A percentile compares a stretch with the other conserved stretches of the same genome.
These are phyloP conservation scores for Echinometra lucunter DNA, from an alignment of 53 echinoderm and acorn worm species.

Conservation along the genomic window DNA sequence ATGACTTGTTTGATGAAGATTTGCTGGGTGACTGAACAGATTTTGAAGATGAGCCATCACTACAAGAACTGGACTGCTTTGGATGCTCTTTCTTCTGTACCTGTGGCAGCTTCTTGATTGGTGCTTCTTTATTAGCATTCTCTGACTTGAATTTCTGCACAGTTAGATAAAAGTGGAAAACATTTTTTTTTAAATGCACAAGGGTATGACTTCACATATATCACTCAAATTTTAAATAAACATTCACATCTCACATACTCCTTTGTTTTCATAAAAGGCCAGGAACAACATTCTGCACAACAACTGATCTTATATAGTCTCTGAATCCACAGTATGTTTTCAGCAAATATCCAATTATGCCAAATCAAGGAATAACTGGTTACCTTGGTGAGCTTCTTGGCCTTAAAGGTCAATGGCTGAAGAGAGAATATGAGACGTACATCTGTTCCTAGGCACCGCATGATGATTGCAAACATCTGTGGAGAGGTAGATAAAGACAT, in stretches of 20 bases:
- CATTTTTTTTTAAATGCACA: too few relatives aligned
- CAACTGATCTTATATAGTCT: not conserved
- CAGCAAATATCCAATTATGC: not conserved
- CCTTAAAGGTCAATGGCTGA: conserved; percentile 82
- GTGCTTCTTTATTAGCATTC: conserved; percentile 43
- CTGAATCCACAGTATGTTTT: not conserved
- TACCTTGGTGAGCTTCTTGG: conserved; percentile 81
- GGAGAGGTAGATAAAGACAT: not conserved
- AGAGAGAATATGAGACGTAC: conserved; percentile 82
- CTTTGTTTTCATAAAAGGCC: not conserved
- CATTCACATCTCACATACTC: not conserved
- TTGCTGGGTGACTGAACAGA: not conserved
- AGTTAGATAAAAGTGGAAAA: not conserved
- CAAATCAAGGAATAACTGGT: not conserved
- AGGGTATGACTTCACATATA: too few relatives aligned
- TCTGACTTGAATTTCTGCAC: conserved; percentile 65
- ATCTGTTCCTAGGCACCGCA: conserved; percentile 82
- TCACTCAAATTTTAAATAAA: too few relatives aligned
- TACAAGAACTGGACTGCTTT: not conserved
- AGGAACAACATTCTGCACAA: not conserved
- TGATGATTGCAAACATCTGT: conserved; percentile 84
- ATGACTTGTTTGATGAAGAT: not conserved
- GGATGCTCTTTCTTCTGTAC: not conserved
- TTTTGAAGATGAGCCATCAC: not conserved
- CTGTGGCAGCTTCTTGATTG: not conserved